Conservation (phyloP, 2,888 invertebrate species). For the Eristalis intricaria region DNA sequence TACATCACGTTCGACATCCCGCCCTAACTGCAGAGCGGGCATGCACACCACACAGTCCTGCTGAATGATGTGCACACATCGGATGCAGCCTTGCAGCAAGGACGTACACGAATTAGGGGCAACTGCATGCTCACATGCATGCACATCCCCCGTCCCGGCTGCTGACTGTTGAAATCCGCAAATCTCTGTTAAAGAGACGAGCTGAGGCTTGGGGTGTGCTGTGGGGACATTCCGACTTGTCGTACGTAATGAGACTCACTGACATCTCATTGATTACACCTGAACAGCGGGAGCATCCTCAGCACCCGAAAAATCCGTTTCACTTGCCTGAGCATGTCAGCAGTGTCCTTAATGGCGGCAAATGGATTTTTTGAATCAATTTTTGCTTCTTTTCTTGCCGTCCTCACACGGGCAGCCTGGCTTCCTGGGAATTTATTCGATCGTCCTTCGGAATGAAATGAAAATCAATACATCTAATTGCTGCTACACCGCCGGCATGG, state of each 20-base stretch:
- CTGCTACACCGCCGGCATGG: background rate
- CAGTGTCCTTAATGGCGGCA: conserved; percentile 43
- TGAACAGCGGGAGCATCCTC: conserved; percentile 12
- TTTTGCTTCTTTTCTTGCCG: background rate
- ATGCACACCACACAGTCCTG: background rate
- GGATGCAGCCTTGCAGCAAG: conserved; percentile 32
- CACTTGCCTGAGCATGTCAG: conserved; percentile 34
- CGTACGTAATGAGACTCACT: conserved; percentile 62
- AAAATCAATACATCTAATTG: conserved; percentile 45
- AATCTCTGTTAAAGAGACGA: conserved; percentile 44
- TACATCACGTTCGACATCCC: conserved; percentile 43
- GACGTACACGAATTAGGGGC: conserved; percentile 54
- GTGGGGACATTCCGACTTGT: conserved; percentile 37
- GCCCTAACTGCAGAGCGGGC: conserved; percentile 11
- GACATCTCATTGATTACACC: conserved; percentile 69
- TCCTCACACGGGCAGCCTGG: no score
- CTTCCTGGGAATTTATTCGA: conserved; percentile 23
- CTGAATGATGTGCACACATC: conserved; percentile 16
- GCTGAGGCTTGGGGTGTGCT: background rate
- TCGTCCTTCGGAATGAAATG: background rate
- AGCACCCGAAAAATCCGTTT: conserved; percentile 11
- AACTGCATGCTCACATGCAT: conserved; percentile 56
- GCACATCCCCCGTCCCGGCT: background rate
- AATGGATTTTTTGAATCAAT: conserved; percentile 40
- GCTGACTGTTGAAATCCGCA: conserved; percentile 35